A percentile compares a stretch with the other conserved stretches of the same genome.
These are phyloP conservation scores for Chauna torquata DNA, from an alignment of 2,113 vertebrate genomes.

Conservation along the genomic window DNA sequence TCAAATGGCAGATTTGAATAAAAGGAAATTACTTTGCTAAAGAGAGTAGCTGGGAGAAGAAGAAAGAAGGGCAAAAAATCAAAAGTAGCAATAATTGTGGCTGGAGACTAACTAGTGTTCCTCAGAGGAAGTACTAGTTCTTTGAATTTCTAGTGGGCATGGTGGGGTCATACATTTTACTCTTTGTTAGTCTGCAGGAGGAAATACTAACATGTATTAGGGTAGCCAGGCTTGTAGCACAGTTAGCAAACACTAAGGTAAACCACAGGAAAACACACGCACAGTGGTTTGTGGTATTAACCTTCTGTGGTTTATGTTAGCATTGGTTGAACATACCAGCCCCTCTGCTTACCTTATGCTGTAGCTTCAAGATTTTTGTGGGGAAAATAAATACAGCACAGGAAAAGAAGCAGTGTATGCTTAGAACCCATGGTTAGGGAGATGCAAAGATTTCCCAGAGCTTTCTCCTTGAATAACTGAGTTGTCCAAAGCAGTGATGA, in stretches of 20 bases:
- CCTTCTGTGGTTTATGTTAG: neutral
- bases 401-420: neutral
- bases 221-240: neutral
- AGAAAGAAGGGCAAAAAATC: neutral
- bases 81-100: neutral
- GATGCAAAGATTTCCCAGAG: neutral
- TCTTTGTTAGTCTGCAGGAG: too few relatives aligned
- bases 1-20: neutral
- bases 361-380: neutral
- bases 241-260: neutral
- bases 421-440: neutral
- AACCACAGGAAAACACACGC: neutral
- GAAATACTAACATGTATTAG: neutral
- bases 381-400: neutral
- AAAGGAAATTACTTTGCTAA: neutral
- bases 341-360: neutral
- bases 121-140: neutral
- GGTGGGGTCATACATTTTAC: neutral
- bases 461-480: neutral
- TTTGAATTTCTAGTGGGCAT: neutral
- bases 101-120: neutral
- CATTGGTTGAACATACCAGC: neutral
- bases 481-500: neutral
- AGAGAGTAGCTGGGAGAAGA: neutral
- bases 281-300: neutral